Conservation (phyloP, 2,113 vertebrate genomes). For the Daphoenositta chrysoptera region DNA sequence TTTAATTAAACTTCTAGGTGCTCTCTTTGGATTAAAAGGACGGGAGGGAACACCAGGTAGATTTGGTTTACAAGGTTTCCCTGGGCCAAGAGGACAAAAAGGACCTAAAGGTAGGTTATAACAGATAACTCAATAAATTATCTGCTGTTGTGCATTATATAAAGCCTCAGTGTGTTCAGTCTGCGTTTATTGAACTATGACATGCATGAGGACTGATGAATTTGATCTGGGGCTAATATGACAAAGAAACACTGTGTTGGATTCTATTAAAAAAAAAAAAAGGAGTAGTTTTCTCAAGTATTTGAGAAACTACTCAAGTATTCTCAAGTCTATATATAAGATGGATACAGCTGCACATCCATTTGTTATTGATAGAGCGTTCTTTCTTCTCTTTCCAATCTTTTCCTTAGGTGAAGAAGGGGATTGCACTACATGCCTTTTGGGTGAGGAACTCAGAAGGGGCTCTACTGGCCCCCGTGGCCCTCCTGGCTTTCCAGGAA, state of each 20-base stretch:
- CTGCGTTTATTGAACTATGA: not conserved
- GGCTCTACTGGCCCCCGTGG: constrained; percentile 65
- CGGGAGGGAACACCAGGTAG: constrained; percentile 36
- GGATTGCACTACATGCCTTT: constrained; percentile 66
- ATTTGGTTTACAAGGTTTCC: constrained; percentile 63
- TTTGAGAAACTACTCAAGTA: not conserved
- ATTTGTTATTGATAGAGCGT: not conserved
- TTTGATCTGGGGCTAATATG: not conserved
- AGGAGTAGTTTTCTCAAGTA: not conserved
- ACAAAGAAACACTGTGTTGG: not conserved
- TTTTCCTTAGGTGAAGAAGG: constrained; percentile 68
- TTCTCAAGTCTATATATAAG: not conserved
- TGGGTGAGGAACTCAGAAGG: constrained; percentile 14
- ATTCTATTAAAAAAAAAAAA: not conserved
- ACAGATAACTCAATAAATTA: not conserved
- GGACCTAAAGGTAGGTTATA: constrained; percentile 73
- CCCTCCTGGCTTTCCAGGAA: constrained; percentile 71
- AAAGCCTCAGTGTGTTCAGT: not conserved
- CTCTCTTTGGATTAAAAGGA: constrained; percentile 72
- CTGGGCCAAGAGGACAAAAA: constrained; percentile 70
- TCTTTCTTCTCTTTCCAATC: not conserved
- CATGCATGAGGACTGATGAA: not conserved
- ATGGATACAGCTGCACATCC: not conserved
- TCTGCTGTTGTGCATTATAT: too few species aligned
- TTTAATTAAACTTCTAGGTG: constrained; percentile 46